These are phyloP conservation scores for Camptogramma bilineatum DNA, from an alignment of 2,888 invertebrate species.

Conservation along the genomic window DNA sequence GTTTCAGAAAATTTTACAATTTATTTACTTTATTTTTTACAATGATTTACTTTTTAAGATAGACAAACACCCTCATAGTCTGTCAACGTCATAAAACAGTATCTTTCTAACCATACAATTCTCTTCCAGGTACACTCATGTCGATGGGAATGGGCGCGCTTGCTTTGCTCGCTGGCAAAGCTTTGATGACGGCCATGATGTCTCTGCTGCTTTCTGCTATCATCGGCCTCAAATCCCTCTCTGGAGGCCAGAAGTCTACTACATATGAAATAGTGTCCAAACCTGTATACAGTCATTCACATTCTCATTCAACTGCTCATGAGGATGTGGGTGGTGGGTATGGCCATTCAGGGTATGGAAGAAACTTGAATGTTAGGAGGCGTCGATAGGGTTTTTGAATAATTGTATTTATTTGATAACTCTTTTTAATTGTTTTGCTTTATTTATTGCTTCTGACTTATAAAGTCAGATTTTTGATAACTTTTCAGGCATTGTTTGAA, in stretches of 20 bases:
- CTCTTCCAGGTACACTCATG: conserved; percentile 87
- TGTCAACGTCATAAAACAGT: too few relatives aligned
- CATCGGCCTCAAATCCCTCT: conserved; percentile 90
- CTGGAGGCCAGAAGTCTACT: conserved; percentile 89
- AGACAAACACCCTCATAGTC: too few relatives aligned
- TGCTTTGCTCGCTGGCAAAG: conserved; percentile 92
- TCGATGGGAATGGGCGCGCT: conserved; percentile 91
- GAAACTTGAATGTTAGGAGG: conserved; percentile 65
- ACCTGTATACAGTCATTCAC: conserved; percentile 89
- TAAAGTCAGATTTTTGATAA: too few relatives aligned
- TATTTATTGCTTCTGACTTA: neutral
- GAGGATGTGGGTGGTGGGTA: conserved; percentile 83
- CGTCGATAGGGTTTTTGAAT: conserved; percentile 2
- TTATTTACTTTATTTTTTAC: too few relatives aligned
- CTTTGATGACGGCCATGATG: conserved; percentile 92
- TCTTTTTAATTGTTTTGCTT: neutral
- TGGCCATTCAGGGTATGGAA: conserved; percentile 84
- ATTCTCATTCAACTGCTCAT: conserved; percentile 86
- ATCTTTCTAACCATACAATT: neutral
- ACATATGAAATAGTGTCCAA: conserved; percentile 94
- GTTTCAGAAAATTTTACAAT: too few relatives aligned
- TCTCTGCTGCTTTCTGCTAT: conserved; percentile 91
- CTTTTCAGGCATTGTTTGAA: too few relatives aligned
- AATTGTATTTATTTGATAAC: neutral
- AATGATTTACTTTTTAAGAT: too few relatives aligned